Evolutionary conservation across 2,888 invertebrate genomes (phyloP), one percentile per base, ranked within the genome.

Genomic region (Pristionchus maxplancki): DNA sequence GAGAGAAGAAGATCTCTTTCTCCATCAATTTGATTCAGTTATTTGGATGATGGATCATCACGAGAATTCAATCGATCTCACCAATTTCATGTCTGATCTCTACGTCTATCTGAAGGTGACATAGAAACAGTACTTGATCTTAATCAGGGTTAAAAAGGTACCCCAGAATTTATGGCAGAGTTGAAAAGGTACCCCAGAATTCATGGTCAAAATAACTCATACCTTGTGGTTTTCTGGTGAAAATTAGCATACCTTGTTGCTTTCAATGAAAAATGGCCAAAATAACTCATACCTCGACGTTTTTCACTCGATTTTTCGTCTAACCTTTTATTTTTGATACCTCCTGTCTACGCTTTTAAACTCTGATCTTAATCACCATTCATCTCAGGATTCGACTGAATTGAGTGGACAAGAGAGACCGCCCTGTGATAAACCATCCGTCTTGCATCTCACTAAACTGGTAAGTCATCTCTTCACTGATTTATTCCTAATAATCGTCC

Each of bases 361-460:
- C n/a, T n/a, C n/a, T n/a, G n/a, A n/a, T n/a, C n/a, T n/a, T n/a
- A n/a, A n/a, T n/a, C 20, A 20, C 44, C 17, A 28, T 31, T 53
- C 82, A 31, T 81, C 37, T 48, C 82, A 82, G 82, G 50, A 50
- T 31, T 48, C 48, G 17, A 50, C 50, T 28, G 31, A 82, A 44
- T n/a, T 44, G n/a, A 44, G 11, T 24, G 74, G 28, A 31, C 9
- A 82, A 31, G 28, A 53, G n/a, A 31, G 28, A 20, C 82, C 82
- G 50, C 82, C 82, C 5, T 20, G 20, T 31, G 82, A 82, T 53
- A 48, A 82, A 53, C 9, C 48, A 15, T 53, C 48, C n/a, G 34
- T 82, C 50, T 31, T 82, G 2, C 31, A 53, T 82, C 53, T 82
- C 5, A 82, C 53, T 28, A 82, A 82, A 82, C 34, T 82, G 82